Percentiles rank a stretch among this genome's conserved stretches.
Evolutionary conservation across 2,797 vertebrate genomes (phyloP).

Genomic region (Chaunax sp.): DNA sequence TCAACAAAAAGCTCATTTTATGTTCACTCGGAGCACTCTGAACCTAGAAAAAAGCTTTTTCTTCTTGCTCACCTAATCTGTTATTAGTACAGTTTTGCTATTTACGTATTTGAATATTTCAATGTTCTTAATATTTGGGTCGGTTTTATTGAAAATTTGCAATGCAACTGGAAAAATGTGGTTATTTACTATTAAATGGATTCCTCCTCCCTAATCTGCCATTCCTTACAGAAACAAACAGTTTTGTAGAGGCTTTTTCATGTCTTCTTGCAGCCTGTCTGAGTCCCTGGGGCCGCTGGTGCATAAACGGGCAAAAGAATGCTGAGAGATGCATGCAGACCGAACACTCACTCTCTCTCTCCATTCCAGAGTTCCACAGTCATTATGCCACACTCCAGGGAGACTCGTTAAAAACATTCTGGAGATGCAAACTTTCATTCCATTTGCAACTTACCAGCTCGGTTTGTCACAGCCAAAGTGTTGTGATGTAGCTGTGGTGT

Average conservation of each 20-base stretch:
- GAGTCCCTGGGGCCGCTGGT: conserved; percentile 68
- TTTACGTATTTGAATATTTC: conserved; percentile 29
- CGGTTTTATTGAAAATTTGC: conserved; percentile 23
- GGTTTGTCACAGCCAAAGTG: conserved; percentile 76
- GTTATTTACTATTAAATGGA: conserved; percentile 59
- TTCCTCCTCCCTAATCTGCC: conserved; percentile 52
- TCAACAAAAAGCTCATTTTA: background rate
- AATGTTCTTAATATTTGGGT: conserved; percentile 15
- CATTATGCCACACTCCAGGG: conserved; percentile 73
- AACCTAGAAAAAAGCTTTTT: too few relatives aligned
- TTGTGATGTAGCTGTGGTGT: conserved; percentile 66
- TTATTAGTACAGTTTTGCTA: background rate
- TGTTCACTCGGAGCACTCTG: too few relatives aligned
- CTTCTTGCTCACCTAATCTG: background rate
- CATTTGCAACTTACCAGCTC: conserved; percentile 73
- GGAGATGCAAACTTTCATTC: conserved; percentile 78
- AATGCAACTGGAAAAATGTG: background rate
- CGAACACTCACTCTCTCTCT: conserved; percentile 14
- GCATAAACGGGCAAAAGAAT: conserved; percentile 72
- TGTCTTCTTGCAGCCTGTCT: conserved; percentile 58
- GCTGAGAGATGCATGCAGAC: conserved; percentile 62
- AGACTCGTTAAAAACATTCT: conserved; percentile 80
- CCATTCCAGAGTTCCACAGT: conserved; percentile 56
- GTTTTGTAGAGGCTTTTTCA: conserved; percentile 71
- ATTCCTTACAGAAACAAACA: conserved; percentile 69